These are phyloP conservation scores for Terebella lapidaria DNA, from an alignment of 2,888 invertebrate genomes.

Conservation along the genomic window DNA sequence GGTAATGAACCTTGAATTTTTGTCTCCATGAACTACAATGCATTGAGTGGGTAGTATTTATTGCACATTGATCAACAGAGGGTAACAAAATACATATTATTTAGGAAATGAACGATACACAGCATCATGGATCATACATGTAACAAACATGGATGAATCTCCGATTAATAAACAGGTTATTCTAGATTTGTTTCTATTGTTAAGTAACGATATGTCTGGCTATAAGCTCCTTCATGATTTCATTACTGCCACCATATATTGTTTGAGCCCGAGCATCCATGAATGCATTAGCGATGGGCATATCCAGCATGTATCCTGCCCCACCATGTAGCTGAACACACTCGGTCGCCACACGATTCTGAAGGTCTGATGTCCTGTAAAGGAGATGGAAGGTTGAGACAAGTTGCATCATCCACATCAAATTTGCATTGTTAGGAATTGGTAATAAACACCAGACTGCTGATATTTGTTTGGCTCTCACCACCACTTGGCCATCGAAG, in stretches of 20 bases:
- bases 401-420: neutral
- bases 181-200: too few relatives aligned
- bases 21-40: too few relatives aligned
- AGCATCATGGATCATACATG: too few relatives aligned
- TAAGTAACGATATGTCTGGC: conserved; percentile 48
- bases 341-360: conserved; percentile 50
- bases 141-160: too few relatives aligned
- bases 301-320: conserved; percentile 56
- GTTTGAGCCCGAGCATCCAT: conserved; percentile 53
- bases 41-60: too few relatives aligned
- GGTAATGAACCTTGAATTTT: too few relatives aligned
- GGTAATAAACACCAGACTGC: neutral
- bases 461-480: conserved; percentile 26
- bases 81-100: too few relatives aligned
- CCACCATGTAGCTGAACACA: conserved; percentile 56
- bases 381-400: too few relatives aligned
- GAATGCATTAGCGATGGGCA: conserved; percentile 52
- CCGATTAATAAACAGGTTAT: too few relatives aligned
- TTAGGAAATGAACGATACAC: too few relatives aligned
- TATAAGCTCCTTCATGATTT: conserved; percentile 56
- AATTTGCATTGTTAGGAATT: neutral
- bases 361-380: conserved; percentile 50
- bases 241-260: conserved; percentile 56
- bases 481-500: conserved; percentile 57
- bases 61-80: too few relatives aligned